Base-by-base conservation (phyloP, 2,888 invertebrate species). In the Oligia latruncula region DNA sequence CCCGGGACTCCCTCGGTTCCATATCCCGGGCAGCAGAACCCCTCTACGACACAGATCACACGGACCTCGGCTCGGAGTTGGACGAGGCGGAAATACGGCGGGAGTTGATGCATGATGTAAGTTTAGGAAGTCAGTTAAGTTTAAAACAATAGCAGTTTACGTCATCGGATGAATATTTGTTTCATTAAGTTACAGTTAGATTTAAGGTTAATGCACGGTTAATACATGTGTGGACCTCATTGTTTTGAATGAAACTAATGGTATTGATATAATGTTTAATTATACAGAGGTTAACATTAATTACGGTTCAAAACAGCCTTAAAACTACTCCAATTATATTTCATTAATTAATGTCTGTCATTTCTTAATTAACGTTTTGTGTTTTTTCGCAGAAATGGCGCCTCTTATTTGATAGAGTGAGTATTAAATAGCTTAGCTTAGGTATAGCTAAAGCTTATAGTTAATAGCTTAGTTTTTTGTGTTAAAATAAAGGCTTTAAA, bases 351-450 rank as follows among this genome's bases (percentile, higher is more conserved):
- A 40, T 40, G 40, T 40, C 40, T 40, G 40, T 77, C 0, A 23
- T 17, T 65, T 52, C n/a, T 5, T 46, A 66, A 71, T 35, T 66
- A 67, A 73, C 35, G 4, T 55, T 23, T 64, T 62, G 4, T 71
- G 0, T 64, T 75, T 43, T 92, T 93, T 97, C 97, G 84, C 97
- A 99, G 98, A 98, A 98, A 98, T 99, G 99, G 99, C 98, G 98
- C 88, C 97, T 98, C 85, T 97, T 99, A 84, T 99, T 99, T 93
- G 99, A 99, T 95, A 98, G 98, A 97, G 98, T 98, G 95, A 97
- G 96, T 95, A 83, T 70, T 11, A 9, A 64, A 49, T 49, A 60
- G 11, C 5, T 64, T 40, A 40, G 5, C 40, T 40, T 40, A 40
- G 40, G 40, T 40, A 5, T 40, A 40, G 5, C 40, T 40, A 40